Evolutionary conservation across 1,140 invertebrate species (phyloP).

Genomic region (Acromyrmex charruanus): DNA sequence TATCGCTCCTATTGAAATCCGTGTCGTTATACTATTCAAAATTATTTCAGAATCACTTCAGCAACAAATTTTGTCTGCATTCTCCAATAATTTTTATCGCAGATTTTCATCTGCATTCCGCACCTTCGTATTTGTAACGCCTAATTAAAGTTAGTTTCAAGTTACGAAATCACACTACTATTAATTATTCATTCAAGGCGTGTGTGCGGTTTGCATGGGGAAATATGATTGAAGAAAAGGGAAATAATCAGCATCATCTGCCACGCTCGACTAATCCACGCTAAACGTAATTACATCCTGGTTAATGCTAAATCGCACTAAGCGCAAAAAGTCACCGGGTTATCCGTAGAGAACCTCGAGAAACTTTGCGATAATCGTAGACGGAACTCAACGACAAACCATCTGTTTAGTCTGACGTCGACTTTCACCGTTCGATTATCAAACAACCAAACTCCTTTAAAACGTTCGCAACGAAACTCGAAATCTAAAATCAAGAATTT

Average conservation of each 20-base stretch:
- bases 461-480: not conserved
- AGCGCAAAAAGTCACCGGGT: constrained; percentile 45
- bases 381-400: constrained; percentile 52
- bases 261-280: constrained; percentile 37
- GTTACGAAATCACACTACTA: constrained; percentile 26
- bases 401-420: constrained; percentile 28
- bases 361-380: constrained; percentile 57
- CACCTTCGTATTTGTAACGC: not conserved
- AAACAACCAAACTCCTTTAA: constrained; percentile 27
- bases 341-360: constrained; percentile 37
- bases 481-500: constrained; percentile 1
- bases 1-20: not conserved
- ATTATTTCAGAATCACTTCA: not conserved
- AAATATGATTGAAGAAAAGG: not conserved
- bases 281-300: constrained; percentile 54
- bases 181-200: constrained; percentile 21
- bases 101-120: constrained; percentile 12
- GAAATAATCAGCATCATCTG: constrained; percentile 52
- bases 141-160: not conserved
- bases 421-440: constrained; percentile 62
- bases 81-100: constrained; percentile 1
- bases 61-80: not conserved
- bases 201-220: constrained; percentile 20
- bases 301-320: constrained; percentile 39
- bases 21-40: not conserved